Percentiles rank a stretch among this genome's conserved stretches.
Evolutionary conservation across 2,797 vertebrate species (phyloP).

Genomic region (Crenichthys baileyi): DNA sequence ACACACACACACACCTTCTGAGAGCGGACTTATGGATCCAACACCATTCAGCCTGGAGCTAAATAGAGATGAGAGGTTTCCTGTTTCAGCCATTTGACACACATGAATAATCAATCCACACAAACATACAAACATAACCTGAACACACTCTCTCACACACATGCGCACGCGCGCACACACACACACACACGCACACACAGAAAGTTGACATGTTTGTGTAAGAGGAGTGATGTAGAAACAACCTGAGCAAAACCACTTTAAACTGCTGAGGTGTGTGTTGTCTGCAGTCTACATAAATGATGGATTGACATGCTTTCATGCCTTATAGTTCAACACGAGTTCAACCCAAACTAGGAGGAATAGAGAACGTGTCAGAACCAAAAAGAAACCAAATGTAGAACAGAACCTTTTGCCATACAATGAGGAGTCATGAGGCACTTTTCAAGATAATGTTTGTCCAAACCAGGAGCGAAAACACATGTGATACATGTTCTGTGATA

Average conservation of each 20-base stretch:
- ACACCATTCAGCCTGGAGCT: constrained; percentile 54
- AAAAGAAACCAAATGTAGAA: too few species aligned
- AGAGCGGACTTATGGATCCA: constrained; percentile 34
- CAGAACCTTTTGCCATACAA: not conserved
- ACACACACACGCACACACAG: constrained; percentile 7
- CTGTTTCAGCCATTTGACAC: constrained; percentile 52
- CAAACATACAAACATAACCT: constrained; percentile 9
- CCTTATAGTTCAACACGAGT: too few species aligned
- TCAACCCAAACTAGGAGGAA: too few species aligned
- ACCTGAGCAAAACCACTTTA: not conserved
- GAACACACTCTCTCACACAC: not conserved
- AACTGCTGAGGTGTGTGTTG: not conserved
- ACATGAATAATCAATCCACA: constrained; percentile 56
- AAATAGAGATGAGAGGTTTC: constrained; percentile 66
- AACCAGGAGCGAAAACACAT: too few species aligned
- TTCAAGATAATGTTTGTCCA: too few species aligned
- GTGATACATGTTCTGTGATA: too few species aligned
- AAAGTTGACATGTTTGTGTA: constrained; percentile 63
- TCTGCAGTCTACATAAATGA: too few species aligned
- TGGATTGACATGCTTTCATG: too few species aligned
- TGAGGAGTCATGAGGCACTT: too few species aligned
- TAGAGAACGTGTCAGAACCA: too few species aligned
- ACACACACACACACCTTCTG: not conserved
- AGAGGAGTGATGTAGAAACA: constrained; percentile 12
- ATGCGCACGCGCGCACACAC: not conserved